Conservation (phyloP, 1,140 invertebrate genomes). For the Bombus soroeensis region DNA sequence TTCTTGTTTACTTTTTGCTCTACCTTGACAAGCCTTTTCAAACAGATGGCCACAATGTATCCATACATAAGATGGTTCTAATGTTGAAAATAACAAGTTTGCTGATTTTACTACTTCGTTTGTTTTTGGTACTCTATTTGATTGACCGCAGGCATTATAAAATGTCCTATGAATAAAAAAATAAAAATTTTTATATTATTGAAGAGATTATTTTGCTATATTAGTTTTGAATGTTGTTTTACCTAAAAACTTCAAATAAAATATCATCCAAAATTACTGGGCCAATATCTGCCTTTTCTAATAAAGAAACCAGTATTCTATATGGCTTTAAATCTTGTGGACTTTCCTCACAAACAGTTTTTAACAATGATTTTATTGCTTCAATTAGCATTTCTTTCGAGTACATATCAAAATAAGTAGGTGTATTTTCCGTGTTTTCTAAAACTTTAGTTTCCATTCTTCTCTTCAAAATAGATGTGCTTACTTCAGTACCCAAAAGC, state of each 20-base stretch:
- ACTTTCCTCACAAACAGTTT: conserved; percentile 84
- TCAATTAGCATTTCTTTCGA: conserved; percentile 88
- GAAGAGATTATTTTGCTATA: conserved; percentile 1
- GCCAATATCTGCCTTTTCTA: conserved; percentile 96
- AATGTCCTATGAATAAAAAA: conserved; percentile 79
- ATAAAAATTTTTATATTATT: conserved; percentile 47
- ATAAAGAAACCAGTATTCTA: conserved; percentile 91
- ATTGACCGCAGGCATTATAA: conserved; percentile 80
- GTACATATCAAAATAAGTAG: conserved; percentile 89
- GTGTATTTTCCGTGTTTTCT: conserved; percentile 74
- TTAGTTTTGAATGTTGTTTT: conserved; percentile 38
- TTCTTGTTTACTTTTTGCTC: conserved; percentile 67
- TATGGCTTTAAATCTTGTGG: conserved; percentile 91
- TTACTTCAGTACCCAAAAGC: conserved; percentile 90
- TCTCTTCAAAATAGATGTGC: conserved; percentile 84
- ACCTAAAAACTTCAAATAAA: conserved; percentile 93
- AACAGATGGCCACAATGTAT: conserved; percentile 90
- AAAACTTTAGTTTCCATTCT: conserved; percentile 72
- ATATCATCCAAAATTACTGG: conserved; percentile 93
- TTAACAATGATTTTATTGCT: conserved; percentile 86
- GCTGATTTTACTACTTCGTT: conserved; percentile 91
- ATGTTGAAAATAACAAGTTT: conserved; percentile 92
- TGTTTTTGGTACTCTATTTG: conserved; percentile 73
- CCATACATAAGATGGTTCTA: conserved; percentile 95
- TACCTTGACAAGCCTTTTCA: conserved; percentile 84